Conservation (phyloP, 2,113 vertebrate genomes). For the Gavialis gangeticus region DNA sequence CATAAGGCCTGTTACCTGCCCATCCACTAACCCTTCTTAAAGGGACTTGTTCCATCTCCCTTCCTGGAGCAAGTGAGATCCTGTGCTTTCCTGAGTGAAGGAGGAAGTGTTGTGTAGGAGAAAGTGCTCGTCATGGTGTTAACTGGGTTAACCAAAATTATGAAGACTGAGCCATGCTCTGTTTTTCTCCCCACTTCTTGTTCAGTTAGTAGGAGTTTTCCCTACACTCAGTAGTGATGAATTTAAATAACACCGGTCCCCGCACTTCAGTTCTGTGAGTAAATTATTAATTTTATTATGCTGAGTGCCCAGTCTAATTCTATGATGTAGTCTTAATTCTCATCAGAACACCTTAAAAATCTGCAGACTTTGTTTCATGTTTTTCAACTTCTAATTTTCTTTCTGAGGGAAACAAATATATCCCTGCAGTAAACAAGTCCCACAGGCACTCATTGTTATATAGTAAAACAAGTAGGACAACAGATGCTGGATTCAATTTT, state of each 20-base stretch:
- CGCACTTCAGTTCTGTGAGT: neutral
- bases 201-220: no score
- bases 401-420: neutral
- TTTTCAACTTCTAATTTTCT: conserved; percentile 9
- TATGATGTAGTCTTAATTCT: no score
- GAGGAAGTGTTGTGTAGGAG: no score
- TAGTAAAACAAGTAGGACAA: conserved; percentile 42
- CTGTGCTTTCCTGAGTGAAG: no score
- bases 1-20: neutral
- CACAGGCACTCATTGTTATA: neutral
- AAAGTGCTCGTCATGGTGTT: no score
- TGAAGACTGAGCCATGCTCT: no score
- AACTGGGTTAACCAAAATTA: no score
- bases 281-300: neutral
- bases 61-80: no score
- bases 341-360: neutral
- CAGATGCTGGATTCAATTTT: conserved; percentile 55
- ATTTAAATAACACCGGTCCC: neutral
- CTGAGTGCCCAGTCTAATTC: neutral
- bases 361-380: neutral
- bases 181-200: no score
- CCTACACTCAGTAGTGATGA: neutral
- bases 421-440: conserved; percentile 24
- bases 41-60: neutral
- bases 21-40: neutral